Conservation (phyloP, 1,140 invertebrate species). For the Nasonia vitripennis region DNA sequence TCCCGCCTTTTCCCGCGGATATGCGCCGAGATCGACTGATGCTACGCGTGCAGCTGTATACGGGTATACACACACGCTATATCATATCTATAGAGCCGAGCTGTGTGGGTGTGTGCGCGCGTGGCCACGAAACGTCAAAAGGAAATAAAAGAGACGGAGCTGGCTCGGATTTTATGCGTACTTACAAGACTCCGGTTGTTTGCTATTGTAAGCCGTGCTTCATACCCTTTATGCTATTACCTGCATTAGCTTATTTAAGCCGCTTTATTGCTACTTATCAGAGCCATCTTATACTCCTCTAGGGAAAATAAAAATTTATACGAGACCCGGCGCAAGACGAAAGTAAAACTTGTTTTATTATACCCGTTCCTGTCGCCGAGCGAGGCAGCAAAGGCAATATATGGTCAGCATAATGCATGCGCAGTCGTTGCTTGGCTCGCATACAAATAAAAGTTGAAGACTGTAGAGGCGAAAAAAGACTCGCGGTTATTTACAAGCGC, state of each 20-base stretch:
- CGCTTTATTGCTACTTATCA: slow-evolving; percentile 4
- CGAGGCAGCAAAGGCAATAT: no score
- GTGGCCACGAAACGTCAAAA: neutral
- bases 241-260: slow-evolving; percentile 1
- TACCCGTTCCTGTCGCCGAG: neutral
- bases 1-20: neutral
- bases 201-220: neutral
- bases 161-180: neutral
- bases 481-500: neutral
- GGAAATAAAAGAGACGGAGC: neutral
- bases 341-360: neutral
- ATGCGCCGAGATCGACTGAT: neutral
- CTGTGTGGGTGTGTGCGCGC: no score
- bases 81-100: no score
- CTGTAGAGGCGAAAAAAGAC: neutral
- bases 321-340: neutral
- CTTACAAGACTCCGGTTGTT: neutral
- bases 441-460: neutral
- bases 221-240: neutral
- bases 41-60: neutral
- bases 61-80: no score
- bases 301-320: neutral
- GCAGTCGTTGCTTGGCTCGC: neutral
- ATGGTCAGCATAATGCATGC: neutral
- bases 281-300: neutral